Evolutionary conservation across 2,888 invertebrate genomes (phyloP).

Genomic region (Agrochola litura): DNA sequence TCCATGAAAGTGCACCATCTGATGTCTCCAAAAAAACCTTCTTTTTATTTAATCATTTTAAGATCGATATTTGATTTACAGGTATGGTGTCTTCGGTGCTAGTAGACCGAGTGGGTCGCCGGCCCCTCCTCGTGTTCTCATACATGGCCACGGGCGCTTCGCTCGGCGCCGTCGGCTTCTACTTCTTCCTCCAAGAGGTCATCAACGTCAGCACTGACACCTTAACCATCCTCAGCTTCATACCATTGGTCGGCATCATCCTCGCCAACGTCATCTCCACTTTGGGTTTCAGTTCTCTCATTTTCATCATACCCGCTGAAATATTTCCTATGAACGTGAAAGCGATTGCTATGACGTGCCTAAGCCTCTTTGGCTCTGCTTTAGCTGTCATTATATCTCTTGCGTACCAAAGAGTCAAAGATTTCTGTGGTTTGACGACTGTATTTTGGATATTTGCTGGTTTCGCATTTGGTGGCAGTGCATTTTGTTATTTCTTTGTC

Average conservation of each 20-base stretch:
- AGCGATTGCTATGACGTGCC: conserved; percentile 85
- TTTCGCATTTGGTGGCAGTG: conserved; percentile 82
- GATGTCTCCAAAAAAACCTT: background rate
- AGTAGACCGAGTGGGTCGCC: conserved; percentile 79
- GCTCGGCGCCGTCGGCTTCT: conserved; percentile 73
- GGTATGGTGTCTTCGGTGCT: conserved; percentile 73
- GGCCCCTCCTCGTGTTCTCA: conserved; percentile 81
- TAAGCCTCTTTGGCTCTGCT: conserved; percentile 82
- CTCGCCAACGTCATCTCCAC: conserved; percentile 73
- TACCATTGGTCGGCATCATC: conserved; percentile 82
- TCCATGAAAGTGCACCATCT: background rate
- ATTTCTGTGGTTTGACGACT: conserved; percentile 80
- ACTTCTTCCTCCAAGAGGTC: conserved; percentile 75
- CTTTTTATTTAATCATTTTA: background rate
- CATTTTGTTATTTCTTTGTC: conserved; percentile 81
- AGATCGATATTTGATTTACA: conserved; percentile 57
- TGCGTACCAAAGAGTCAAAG: conserved; percentile 84
- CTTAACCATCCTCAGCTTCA: conserved; percentile 63
- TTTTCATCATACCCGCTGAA: conserved; percentile 87
- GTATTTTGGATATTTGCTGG: conserved; percentile 85
- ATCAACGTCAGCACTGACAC: conserved; percentile 43
- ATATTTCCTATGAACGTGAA: conserved; percentile 89
- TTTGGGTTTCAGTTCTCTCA: conserved; percentile 84
- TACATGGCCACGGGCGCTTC: conserved; percentile 74
- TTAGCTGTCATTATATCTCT: conserved; percentile 85